These are phyloP conservation scores for Plagiodera versicolora DNA, from an alignment of 2,888 invertebrate genomes.

Conservation along the genomic window DNA sequence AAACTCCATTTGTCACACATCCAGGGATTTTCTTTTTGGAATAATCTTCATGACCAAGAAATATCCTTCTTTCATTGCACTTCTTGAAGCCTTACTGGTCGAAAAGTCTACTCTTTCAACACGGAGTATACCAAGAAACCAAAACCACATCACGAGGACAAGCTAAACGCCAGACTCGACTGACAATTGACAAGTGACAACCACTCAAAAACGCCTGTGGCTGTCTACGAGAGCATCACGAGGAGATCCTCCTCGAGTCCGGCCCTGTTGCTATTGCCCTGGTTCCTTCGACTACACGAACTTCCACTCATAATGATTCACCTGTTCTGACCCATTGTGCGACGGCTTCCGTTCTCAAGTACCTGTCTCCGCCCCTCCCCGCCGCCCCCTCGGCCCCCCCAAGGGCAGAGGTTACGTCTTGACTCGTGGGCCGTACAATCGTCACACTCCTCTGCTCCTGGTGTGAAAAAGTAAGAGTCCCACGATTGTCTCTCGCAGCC, in stretches of 20 bases:
- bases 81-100: no score
- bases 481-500: slow-evolving; percentile 41
- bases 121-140: no score
- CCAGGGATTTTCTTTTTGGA: no score
- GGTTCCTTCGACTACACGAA: not conserved
- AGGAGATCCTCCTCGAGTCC: not conserved
- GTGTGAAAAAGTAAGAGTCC: slow-evolving; percentile 46
- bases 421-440: slow-evolving; percentile 28
- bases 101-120: no score
- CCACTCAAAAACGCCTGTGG: no score
- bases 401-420: slow-evolving; percentile 45
- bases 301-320: slow-evolving; percentile 43
- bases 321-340: slow-evolving; percentile 45
- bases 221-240: no score
- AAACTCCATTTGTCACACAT: no score
- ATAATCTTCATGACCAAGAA: no score
- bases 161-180: no score
- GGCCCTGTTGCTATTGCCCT: not conserved
- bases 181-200: no score
- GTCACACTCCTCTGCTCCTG: slow-evolving; percentile 45
- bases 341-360: slow-evolving; percentile 49
- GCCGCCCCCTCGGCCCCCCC: slow-evolving; percentile 23
- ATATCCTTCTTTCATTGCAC: no score
- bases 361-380: slow-evolving; percentile 21
- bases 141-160: no score